Conservation (phyloP, 2,888 invertebrate genomes). For the Herminia tarsipennalis region DNA sequence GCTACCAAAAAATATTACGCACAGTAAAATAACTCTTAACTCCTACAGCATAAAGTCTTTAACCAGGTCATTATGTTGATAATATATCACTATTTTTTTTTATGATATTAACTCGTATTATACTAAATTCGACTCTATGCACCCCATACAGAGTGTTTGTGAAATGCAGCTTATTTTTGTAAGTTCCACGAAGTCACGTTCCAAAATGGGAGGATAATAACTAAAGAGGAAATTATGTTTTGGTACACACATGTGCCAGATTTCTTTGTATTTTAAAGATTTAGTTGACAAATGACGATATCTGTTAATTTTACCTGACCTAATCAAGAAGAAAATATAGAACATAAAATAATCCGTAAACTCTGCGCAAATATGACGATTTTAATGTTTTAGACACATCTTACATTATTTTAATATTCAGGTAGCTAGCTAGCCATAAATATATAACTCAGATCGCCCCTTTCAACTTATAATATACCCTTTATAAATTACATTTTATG, state of each 20-base stretch:
- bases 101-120: slow-evolving; percentile 14
- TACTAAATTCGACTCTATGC: slow-evolving; percentile 26
- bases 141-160: slow-evolving; percentile 19
- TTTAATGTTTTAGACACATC: no score
- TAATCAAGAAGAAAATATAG: no score
- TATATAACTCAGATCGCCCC: no score
- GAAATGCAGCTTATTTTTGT: slow-evolving; percentile 29
- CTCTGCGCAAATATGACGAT: not conserved
- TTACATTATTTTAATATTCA: no score
- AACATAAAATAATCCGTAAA: no score
- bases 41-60: slow-evolving; percentile 27
- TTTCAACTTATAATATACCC: not conserved
- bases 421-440: no score
- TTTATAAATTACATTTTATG: not conserved
- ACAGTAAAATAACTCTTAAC: slow-evolving; percentile 42
- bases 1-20: slow-evolving; percentile 41
- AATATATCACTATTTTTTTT: slow-evolving; percentile 15
- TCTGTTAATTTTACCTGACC: no score
- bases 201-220: slow-evolving; percentile 62
- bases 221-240: slow-evolving; percentile 66
- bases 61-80: slow-evolving; percentile 15
- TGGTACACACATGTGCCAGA: slow-evolving; percentile 7
- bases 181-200: slow-evolving; percentile 57
- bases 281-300: no score
- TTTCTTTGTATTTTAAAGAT: not conserved